Base-by-base conservation (phyloP, 2,888 invertebrate species). In the Napeogenes sylphis region DNA sequence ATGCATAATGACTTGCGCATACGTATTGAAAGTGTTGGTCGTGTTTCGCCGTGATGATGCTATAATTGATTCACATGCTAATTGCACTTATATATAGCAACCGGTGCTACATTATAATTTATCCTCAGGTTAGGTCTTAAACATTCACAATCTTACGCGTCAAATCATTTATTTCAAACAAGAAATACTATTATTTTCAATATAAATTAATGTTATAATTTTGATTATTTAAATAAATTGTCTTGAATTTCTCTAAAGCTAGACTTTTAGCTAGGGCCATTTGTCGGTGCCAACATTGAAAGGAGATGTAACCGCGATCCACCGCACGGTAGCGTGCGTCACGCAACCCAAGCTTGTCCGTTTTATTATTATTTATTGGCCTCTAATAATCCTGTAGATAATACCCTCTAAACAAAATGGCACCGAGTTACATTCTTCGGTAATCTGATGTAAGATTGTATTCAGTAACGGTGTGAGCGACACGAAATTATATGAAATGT, bases 351-450 rank as follows among this genome's bases (percentile, higher is more conserved):
- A 70, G 74, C 79, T 74, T 79, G 83, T 81, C 80, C 73, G 75
- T 80, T 87, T 85, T 85, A 86, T 85, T 89, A 88, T 89, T 89
- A 89, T 90, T 88, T 89, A 89, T 87, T 87, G 81, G 81, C 80
- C 80, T 82, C 82, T 85, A 85, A 84, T 87, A 85, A 85, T 84
- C 83, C 73, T 75, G 76, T 79, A 81, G 83, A 83, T 83, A 82
- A 78, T 81, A 77, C 76, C 76, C 73, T 76, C 77, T 75, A 77
- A 76, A 78, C 77, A 75, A 77, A 80, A 81, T 76, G 78, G 75
- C 67, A 79, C 71, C 65, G 62, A 59, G 59, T 58, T 56, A 59
- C 70, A 78, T 77, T 77, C 76, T 65, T 59, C 51, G 53, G 45
- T 55, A 68, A 67, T 57, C 65, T 63, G 67, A 71, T 69, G 62